Conservation (phyloP, 2,888 invertebrate species). For the Aspidiotus destructor region DNA sequence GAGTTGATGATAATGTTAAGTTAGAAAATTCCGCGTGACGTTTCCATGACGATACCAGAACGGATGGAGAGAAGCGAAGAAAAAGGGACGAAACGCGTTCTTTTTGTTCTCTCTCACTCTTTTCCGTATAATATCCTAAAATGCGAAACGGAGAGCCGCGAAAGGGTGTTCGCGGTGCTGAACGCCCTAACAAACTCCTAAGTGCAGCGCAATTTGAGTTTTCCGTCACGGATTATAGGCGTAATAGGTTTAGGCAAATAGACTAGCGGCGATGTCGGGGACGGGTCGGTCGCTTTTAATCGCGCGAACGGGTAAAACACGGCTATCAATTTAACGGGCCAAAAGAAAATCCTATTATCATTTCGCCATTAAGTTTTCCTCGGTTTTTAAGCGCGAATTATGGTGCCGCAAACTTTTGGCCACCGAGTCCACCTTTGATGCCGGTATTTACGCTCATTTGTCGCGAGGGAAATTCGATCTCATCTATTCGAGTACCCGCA, state of each 20-base stretch:
- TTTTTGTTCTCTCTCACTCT: no score
- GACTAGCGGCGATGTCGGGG: slow-evolving; percentile 32
- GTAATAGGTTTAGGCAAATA: slow-evolving; percentile 36
- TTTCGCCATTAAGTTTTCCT: slow-evolving; percentile 25
- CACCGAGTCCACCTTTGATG: neutral
- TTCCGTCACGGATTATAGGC: slow-evolving; percentile 36
- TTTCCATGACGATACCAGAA: slow-evolving; percentile 15
- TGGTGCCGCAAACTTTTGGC: slow-evolving; percentile 1
- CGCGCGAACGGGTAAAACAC: slow-evolving; percentile 23
- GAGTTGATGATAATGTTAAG: slow-evolving; percentile 28
- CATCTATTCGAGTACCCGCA: no score
- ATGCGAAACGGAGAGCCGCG: neutral
- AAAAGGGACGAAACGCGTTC: neutral
- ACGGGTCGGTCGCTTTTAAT: slow-evolving; percentile 23
- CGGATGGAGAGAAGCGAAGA: slow-evolving; percentile 8
- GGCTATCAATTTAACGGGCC: slow-evolving; percentile 31
- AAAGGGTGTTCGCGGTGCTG: neutral
- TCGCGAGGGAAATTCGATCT: no score
- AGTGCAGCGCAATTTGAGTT: slow-evolving; percentile 36
- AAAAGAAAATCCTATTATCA: slow-evolving; percentile 31
- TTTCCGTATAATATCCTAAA: no score
- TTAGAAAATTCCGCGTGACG: slow-evolving; percentile 15
- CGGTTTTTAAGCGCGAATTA: slow-evolving; percentile 2
- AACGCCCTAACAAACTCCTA: slow-evolving; percentile 22
- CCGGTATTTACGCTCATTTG: no score